Percentiles rank a stretch among this genome's conserved stretches.
phyloP scores from a whole-genome alignment of 2,113 vertebrate species.

The Cacatua alba region DNA sequence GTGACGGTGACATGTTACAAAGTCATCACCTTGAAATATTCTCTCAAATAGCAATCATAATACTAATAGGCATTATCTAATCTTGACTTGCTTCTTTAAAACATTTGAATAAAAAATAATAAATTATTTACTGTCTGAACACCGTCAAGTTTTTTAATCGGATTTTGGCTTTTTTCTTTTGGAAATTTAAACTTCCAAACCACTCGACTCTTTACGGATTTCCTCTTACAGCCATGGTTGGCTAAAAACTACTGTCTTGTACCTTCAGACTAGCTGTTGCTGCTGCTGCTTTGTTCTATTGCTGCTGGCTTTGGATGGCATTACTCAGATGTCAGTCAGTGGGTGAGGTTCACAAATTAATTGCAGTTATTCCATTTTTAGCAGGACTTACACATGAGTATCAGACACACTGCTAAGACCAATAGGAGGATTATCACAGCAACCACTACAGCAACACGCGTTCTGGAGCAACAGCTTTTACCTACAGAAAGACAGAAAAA shows the following conservation, averaged over 20 bases:
- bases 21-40: neutral
- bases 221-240: accelerated
- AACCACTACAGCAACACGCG: accelerated
- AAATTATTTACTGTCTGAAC: neutral
- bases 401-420: neutral
- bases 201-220: accelerated
- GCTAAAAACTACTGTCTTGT: neutral
- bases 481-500: neutral
- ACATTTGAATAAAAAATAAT: neutral
- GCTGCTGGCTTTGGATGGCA: neutral
- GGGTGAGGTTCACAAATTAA: neutral
- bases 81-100: neutral
- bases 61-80: neutral
- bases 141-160: neutral
- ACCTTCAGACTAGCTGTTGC: neutral
- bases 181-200: neutral
- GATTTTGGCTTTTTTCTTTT: neutral
- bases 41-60: neutral
- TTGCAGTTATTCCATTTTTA: neutral
- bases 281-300: neutral
- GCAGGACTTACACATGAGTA: neutral
- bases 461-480: neutral
- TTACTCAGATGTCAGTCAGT: too few species aligned
- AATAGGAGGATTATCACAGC: neutral
- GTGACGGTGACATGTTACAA: neutral